A percentile compares a stretch with the other conserved stretches of the same genome.
These are phyloP conservation scores for Nothoprocta perdicaria DNA, from an alignment of 2,113 vertebrate species.

Conservation along the genomic window DNA sequence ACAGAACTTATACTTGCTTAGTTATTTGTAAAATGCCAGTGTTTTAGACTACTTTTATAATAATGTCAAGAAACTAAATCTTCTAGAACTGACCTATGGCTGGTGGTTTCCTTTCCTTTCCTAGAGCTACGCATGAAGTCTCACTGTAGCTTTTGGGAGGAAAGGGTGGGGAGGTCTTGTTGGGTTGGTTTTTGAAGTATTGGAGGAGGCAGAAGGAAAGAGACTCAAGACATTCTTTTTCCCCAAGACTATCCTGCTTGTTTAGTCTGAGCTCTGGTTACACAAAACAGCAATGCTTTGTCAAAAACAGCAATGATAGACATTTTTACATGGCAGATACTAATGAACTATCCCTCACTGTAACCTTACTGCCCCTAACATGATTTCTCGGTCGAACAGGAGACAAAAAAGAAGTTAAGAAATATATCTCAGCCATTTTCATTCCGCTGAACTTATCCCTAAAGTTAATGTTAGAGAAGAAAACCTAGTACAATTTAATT, in stretches of 20 bases:
- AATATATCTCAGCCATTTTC: not conserved
- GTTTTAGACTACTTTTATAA: not conserved
- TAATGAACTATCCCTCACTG: not conserved
- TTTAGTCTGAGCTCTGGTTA: not conserved
- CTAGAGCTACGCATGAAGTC: not conserved
- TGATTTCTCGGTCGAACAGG: not conserved
- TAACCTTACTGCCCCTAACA: not conserved
- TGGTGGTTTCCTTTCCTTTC: not conserved
- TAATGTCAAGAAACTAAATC: not conserved
- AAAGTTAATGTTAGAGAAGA: not conserved
- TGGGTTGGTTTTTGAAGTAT: not conserved
- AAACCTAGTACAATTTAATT: not conserved
- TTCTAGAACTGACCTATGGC: conserved; percentile 36
- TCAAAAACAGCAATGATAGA: not conserved
- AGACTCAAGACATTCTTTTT: conserved; percentile 50
- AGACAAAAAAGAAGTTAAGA: not conserved
- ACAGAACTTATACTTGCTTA: not conserved
- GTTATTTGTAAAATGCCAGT: not conserved
- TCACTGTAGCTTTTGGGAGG: not conserved
- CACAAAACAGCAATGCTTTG: no score
- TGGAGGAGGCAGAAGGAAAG: not conserved
- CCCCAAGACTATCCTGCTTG: not conserved
- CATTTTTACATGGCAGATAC: not conserved
- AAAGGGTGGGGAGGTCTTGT: not conserved
- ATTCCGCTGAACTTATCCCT: not conserved